phyloP scores from a whole-genome alignment of 2,113 vertebrate species.

The Antennarius striatus region DNA sequence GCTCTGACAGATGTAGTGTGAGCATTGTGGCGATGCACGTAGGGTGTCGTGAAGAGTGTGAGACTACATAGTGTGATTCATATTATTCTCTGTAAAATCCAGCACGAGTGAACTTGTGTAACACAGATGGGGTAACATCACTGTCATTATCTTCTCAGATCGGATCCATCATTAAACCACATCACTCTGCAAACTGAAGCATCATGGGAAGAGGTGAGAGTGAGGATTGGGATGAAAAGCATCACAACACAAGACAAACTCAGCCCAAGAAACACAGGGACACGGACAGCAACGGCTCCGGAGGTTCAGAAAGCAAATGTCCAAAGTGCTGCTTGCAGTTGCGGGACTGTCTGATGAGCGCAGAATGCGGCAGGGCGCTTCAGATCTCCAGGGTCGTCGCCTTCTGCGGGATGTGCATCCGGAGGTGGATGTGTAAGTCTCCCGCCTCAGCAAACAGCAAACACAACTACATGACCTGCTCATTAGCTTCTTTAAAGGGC shows the following conservation, averaged over 20 bases:
- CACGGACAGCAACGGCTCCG: not conserved
- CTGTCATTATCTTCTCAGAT: slow-evolving; percentile 20
- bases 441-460: not conserved
- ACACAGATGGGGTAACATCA: not conserved
- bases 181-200: not conserved
- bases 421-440: slow-evolving; percentile 75
- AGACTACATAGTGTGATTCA: not conserved
- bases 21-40: not conserved
- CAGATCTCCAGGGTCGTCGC: slow-evolving; percentile 74
- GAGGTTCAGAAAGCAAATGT: slow-evolving; percentile 45
- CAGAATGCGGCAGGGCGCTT: slow-evolving; percentile 73
- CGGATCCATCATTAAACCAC: not conserved
- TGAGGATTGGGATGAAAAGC: slow-evolving; percentile 53
- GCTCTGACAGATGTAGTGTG: not conserved
- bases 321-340: slow-evolving; percentile 70
- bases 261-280: slow-evolving; percentile 38
- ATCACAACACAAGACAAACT: slow-evolving; percentile 6
- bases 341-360: slow-evolving; percentile 76
- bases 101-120: not conserved
- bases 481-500: not conserved
- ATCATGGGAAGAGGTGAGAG: slow-evolving; percentile 49
- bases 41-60: slow-evolving; percentile 1
- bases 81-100: not conserved
- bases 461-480: not conserved
- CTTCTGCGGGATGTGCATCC: slow-evolving; percentile 74